phyloP scores from a whole-genome alignment of 2,888 invertebrate genomes.

The Hanleya hanleyi region DNA sequence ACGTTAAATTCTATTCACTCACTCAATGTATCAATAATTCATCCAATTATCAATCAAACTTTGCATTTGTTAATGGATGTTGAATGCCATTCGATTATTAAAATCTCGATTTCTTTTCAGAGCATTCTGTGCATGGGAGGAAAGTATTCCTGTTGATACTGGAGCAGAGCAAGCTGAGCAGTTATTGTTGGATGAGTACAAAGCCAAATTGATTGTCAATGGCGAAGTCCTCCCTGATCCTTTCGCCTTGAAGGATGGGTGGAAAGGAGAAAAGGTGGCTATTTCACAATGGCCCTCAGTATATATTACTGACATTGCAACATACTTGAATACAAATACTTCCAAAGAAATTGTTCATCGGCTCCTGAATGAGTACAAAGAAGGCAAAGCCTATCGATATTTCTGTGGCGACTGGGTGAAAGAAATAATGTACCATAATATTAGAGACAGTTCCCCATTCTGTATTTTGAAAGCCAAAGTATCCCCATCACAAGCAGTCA shows the following conservation, averaged over 20 bases:
- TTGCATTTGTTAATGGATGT: background rate
- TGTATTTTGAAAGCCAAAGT: conserved; percentile 35
- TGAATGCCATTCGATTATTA: background rate
- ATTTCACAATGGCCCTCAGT: conserved; percentile 30
- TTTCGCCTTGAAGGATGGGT: conserved; percentile 18
- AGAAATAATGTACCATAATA: conserved; percentile 29
- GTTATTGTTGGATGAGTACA: conserved; percentile 25
- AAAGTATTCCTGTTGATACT: conserved; percentile 25
- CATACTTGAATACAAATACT: conserved; percentile 16
- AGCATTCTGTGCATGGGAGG: conserved; percentile 36
- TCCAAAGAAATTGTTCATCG: conserved; percentile 18
- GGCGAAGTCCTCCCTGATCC: conserved; percentile 28
- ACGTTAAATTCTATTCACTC: too few relatives aligned
- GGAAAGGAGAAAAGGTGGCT: conserved; percentile 32
- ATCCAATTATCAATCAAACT: too few relatives aligned
- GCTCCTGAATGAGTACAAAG: conserved; percentile 36
- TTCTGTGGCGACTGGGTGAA: conserved; percentile 35
- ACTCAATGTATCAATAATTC: too few relatives aligned
- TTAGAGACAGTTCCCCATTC: background rate
- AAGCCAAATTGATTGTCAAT: conserved; percentile 14
- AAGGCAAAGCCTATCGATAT: conserved; percentile 34
- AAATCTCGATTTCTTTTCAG: conserved; percentile 15
- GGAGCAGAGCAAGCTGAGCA: conserved; percentile 5
- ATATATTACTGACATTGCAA: conserved; percentile 35
- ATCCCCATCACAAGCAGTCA: conserved; percentile 34